These are phyloP conservation scores for Scolopax mira DNA, from an alignment of 2,113 vertebrate genomes.

Conservation along the genomic window DNA sequence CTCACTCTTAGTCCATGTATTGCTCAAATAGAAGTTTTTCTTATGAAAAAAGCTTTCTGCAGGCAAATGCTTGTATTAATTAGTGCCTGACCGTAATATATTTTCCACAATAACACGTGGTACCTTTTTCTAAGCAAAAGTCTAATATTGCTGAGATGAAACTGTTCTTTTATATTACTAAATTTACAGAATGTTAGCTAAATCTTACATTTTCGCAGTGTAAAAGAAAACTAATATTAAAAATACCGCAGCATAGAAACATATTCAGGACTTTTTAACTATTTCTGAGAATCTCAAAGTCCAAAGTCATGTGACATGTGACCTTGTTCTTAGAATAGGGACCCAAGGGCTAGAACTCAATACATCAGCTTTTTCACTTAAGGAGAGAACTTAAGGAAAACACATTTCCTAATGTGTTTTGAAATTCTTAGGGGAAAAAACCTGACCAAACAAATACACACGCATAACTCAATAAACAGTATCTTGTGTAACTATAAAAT, in stretches of 20 bases:
- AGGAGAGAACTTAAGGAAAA: not conserved
- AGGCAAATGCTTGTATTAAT: constrained; percentile 33
- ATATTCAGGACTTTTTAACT: not conserved
- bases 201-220: not conserved
- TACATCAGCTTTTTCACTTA: not conserved
- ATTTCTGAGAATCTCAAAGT: constrained; percentile 35
- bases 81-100: not conserved
- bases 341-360: not conserved
- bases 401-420: not conserved
- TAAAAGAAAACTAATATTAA: not conserved
- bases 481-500: not conserved
- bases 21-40: constrained; percentile 48
- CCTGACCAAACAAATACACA: not conserved
- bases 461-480: not conserved
- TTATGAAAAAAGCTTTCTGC: constrained; percentile 28
- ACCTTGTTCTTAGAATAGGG: not conserved
- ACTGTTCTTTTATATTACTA: not conserved
- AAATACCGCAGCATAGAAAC: not conserved
- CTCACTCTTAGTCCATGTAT: constrained; percentile 32
- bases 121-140: constrained; percentile 35
- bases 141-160: not conserved
- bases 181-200: constrained; percentile 10
- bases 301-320: not conserved
- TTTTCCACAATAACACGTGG: not conserved
- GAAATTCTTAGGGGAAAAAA: not conserved